These are phyloP conservation scores for Larimichthys polyactis DNA, from an alignment of 2,113 vertebrate species.

Conservation along the genomic window DNA sequence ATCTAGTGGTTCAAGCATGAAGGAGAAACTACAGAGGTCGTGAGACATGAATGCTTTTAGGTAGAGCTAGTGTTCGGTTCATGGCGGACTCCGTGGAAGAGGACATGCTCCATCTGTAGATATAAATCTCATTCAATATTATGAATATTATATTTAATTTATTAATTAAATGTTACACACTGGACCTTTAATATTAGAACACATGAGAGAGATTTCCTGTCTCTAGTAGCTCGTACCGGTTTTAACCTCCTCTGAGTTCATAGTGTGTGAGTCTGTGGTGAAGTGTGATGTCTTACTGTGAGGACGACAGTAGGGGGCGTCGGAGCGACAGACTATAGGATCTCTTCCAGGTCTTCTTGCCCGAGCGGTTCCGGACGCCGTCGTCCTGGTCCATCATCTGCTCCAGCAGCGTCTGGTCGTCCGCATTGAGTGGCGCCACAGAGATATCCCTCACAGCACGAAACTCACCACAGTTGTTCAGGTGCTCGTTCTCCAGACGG, in stretches of 20 bases:
- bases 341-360: slow-evolving; percentile 93
- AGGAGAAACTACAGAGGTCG: too few relatives aligned
- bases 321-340: slow-evolving; percentile 93
- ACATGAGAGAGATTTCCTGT: too few relatives aligned
- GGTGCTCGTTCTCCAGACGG: slow-evolving; percentile 97
- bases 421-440: slow-evolving; percentile 96
- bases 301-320: slow-evolving; percentile 89
- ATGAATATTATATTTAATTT: too few relatives aligned
- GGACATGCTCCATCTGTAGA: too few relatives aligned
- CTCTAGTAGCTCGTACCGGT: neutral
- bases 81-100: too few relatives aligned
- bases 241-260: neutral
- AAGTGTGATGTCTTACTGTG: slow-evolving; percentile 84
- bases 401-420: slow-evolving; percentile 97
- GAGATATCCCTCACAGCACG: slow-evolving; percentile 97
- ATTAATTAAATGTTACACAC: too few relatives aligned
- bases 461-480: slow-evolving; percentile 99
- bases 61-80: too few relatives aligned
- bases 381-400: slow-evolving; percentile 99
- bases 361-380: slow-evolving; percentile 94
- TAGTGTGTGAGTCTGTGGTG: neutral
- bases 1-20: too few relatives aligned
- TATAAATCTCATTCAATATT: too few relatives aligned
- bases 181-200: too few relatives aligned
- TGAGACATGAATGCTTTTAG: too few relatives aligned